Base-by-base conservation (phyloP, 2,797 vertebrate species). In the Prunella strophiata region DNA sequence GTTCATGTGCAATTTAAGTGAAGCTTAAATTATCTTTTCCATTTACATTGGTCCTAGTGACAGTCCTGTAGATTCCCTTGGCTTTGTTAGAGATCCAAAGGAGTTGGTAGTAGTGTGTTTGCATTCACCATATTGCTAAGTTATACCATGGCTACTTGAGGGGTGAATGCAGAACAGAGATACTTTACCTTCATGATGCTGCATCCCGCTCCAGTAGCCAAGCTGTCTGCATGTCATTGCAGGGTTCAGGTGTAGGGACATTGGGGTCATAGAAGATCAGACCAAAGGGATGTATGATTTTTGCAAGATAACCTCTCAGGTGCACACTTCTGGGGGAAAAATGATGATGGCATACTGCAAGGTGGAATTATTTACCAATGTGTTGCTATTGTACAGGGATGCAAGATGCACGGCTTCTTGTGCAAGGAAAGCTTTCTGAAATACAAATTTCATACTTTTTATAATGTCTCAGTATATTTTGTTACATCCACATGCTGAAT, bases 361-460 rank as follows among this genome's bases (percentile, higher is more conserved):
- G 38, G 8, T 20, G 42, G n/a, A 48, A 85, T 58, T 50, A 63
- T 43, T 82, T 45, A n/a, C 45, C 36, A 43, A 2, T 0, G 0
- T 40, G 65, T 22, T 71, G 36, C 32, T 70, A 6, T 63, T 81
- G 5, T 45, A 85, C n/a, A 16, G 20, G 8, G 4, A 29, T 85
- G 38, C 29, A 75, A 70, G 58, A 47, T n/a, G 16, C n/a, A 10
- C 51, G 55, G 25, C 7, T 66, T 65, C 15, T 77, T 81, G 57
- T 78, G 55, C 54, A 50, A n/a, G 38, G 59, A 77, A 77, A 80
- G 38, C n/a, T 84, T 84, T 93, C 59, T 93, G 48, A 84, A 93
- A 66, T 76, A 38, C 0, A 1, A 27, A 58, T 70, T 81, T 75
- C 9, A 40, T 68, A 34, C 22, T 84, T 88, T 68, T 67, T 59